phyloP scores from a whole-genome alignment of 2,113 vertebrate species.

The human (Homo sapiens) region GRCh38 chr6:3326501-3327000 shows the following conservation, averaged over 20 bases:
- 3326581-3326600: not conserved
- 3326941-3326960: not conserved
- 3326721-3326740: not conserved
- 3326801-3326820: not conserved
- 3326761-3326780: not conserved
- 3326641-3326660: not conserved
- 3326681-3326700: not conserved
- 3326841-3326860: not conserved
- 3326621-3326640: not conserved
- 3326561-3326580: not conserved
- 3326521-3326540: not conserved
- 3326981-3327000: accelerated
- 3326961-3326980: accelerated
- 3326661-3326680: not conserved
- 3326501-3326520: not conserved
- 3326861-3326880: not conserved
- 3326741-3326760: not conserved
- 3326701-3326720: not conserved
- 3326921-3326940: not conserved
- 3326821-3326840: not conserved
- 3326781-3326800: not conserved
- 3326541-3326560: not conserved
- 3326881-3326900: constrained; percentile 20
- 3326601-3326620: not conserved
- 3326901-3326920: not conserved